Percentiles rank a stretch among this genome's conserved stretches.
Conservation (phyloP, 2,113 vertebrate species). For the Salvelinus alpinus region DNA sequence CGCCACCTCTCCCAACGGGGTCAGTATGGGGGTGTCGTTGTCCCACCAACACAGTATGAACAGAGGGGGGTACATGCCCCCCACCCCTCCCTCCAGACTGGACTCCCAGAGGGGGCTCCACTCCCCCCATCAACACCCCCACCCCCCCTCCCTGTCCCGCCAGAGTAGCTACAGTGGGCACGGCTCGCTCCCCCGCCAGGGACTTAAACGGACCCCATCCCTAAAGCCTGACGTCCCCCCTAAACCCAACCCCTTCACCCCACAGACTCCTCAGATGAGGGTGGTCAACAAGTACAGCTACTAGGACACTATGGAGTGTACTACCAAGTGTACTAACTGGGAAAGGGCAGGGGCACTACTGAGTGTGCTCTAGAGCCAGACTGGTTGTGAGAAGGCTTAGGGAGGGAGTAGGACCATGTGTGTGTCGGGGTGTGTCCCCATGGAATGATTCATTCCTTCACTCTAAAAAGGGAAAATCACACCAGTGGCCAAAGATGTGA, state of each 20-base stretch:
- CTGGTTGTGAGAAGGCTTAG: slow-evolving; percentile 11
- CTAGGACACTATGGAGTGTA: slow-evolving; percentile 62
- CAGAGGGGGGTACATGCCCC: slow-evolving; percentile 87
- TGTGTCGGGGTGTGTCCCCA: slow-evolving; percentile 58
- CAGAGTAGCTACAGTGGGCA: slow-evolving; percentile 95
- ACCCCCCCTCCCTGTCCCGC: slow-evolving; percentile 86
- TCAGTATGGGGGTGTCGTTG: slow-evolving; percentile 90
- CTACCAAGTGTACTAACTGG: slow-evolving; percentile 50
- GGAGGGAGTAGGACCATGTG: slow-evolving; percentile 47
- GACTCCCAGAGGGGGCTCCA: slow-evolving; percentile 88
- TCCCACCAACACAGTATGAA: slow-evolving; percentile 94
- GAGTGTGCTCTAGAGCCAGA: neutral
- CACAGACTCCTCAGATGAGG: slow-evolving; percentile 90
- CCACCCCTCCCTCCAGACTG: slow-evolving; percentile 87
- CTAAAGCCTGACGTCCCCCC: slow-evolving; percentile 97
- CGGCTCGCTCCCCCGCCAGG: slow-evolving; percentile 92
- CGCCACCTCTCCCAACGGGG: slow-evolving; percentile 87
- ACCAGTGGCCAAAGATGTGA: slow-evolving; percentile 88
- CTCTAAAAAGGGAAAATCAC: slow-evolving; percentile 69
- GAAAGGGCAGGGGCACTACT: slow-evolving; percentile 42
- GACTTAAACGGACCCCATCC: slow-evolving; percentile 93
- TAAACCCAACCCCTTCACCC: slow-evolving; percentile 91
- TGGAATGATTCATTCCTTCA: slow-evolving; percentile 54
- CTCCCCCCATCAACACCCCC: slow-evolving; percentile 74
- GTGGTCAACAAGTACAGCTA: slow-evolving; percentile 97